These are phyloP conservation scores for Cyprinodon tularosa DNA, from an alignment of 2,113 vertebrate genomes.

Conservation along the genomic window DNA sequence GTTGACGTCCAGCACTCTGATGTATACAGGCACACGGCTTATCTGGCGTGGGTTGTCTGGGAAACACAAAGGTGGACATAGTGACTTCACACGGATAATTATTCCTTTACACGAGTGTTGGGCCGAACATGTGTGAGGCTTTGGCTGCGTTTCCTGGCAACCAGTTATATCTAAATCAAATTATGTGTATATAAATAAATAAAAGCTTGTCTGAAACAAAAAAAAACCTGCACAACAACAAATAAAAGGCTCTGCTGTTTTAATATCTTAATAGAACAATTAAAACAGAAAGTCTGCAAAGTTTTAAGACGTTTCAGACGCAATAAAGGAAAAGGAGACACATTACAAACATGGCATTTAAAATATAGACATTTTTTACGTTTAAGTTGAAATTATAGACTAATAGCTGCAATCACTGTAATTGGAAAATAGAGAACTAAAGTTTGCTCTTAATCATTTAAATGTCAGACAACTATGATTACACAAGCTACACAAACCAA, in stretches of 20 bases:
- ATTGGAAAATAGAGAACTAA: background rate
- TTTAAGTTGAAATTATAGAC: background rate
- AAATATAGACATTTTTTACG: background rate
- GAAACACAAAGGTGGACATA: slow-evolving; percentile 28
- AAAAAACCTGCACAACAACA: background rate
- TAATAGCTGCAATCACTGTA: background rate
- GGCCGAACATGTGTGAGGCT: background rate
- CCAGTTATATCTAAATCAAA: slow-evolving; percentile 1
- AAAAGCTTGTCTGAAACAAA: background rate
- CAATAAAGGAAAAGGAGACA: background rate
- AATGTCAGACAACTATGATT: no score
- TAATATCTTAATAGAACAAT: background rate
- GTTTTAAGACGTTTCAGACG: slow-evolving; percentile 1
- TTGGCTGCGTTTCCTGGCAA: slow-evolving; percentile 7
- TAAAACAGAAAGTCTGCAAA: background rate
- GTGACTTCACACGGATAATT: slow-evolving; percentile 13
- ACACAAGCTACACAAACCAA: no score
- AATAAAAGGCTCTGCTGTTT: background rate
- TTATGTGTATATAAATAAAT: slow-evolving; percentile 10
- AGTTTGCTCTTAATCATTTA: background rate
- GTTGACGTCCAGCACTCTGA: slow-evolving; percentile 92
- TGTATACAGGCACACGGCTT: slow-evolving; percentile 87
- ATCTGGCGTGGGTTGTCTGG: slow-evolving; percentile 89
- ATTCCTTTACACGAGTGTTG: background rate
- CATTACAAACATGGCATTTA: background rate